phyloP scores from a whole-genome alignment of 2,113 vertebrate genomes.

The Donacobius atricapilla region DNA sequence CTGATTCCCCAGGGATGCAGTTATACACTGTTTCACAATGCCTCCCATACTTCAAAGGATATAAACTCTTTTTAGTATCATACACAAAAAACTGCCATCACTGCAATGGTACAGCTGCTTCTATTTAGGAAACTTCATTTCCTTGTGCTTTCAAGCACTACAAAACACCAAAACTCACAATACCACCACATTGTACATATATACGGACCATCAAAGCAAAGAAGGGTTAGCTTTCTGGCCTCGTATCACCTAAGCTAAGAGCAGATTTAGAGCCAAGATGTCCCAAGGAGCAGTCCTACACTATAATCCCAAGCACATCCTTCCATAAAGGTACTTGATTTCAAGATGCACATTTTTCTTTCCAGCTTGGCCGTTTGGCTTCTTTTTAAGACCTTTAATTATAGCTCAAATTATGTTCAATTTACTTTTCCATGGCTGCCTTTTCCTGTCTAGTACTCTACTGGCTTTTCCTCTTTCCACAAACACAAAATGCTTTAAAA shows the following conservation, averaged over 20 bases:
- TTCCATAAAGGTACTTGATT: conserved; percentile 19
- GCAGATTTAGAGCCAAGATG: background rate
- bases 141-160: background rate
- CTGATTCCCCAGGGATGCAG: background rate
- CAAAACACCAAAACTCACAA: background rate
- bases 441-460: conserved; percentile 18
- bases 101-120: background rate
- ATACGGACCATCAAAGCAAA: background rate
- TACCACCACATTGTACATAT: background rate
- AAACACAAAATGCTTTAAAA: conserved; percentile 29
- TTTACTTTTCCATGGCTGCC: conserved; percentile 26
- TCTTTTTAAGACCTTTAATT: conserved; percentile 40
- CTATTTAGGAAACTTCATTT: background rate
- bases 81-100: background rate
- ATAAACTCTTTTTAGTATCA: background rate
- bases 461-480: conserved; percentile 3
- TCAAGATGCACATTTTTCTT: background rate
- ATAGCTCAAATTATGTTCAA: conserved; percentile 21
- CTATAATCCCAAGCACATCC: background rate
- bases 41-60: background rate
- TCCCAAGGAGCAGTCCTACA: background rate
- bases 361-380: background rate
- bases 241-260: background rate
- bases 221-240: background rate
- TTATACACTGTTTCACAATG: background rate